Evolutionary conservation across 2,888 invertebrate species (phyloP), one percentile per base, ranked within the genome.

Genomic region (Drosophila kuntzei): DNA sequence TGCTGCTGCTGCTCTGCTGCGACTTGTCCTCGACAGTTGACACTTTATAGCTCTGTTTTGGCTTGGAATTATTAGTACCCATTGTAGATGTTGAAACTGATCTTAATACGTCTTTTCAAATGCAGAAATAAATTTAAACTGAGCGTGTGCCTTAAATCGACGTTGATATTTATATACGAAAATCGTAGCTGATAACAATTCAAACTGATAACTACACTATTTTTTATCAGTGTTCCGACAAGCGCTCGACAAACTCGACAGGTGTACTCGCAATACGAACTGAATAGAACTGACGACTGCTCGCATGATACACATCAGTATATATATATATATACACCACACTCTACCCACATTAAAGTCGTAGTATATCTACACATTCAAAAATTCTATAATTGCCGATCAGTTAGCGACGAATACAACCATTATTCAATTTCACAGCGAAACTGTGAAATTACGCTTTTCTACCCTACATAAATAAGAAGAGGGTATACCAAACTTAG

Each of bases 21-120:
- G 50, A 14, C 14, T 29, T 55, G 9, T 36, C 7, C 0, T 14
- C 58, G 14, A 18, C 18, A 25, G 62, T 46, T 27, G 68, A 55
- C 53, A 86, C 64, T 18, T 81, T 69, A 44, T 83, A 79, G 58
- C 72, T 89, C 0, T 50, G 32, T 27, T 43, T 76, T 1, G 60
- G 22, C 29, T 75, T 76, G 18, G 73, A 58, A 49, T 2, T 46
- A 18, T 0, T 29, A 8, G 6, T 14, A 49, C 69, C 76, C 76
- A 76, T 76, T 29, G 43, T 25, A 20, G 27, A 25, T 39, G 0
- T 14, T 39, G 9, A 39, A n/a, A 8, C 8, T 29, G 59, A 20
- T 73, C 43, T 9, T 6, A 27, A 27, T 14, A 36, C 41, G 58
- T 61, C 58, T 61, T 14, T 27, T 18, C 47, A 16, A 3, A 7